These are phyloP conservation scores for Penaeus indicus DNA, from an alignment of 1,140 invertebrate genomes.

Conservation along the genomic window DNA sequence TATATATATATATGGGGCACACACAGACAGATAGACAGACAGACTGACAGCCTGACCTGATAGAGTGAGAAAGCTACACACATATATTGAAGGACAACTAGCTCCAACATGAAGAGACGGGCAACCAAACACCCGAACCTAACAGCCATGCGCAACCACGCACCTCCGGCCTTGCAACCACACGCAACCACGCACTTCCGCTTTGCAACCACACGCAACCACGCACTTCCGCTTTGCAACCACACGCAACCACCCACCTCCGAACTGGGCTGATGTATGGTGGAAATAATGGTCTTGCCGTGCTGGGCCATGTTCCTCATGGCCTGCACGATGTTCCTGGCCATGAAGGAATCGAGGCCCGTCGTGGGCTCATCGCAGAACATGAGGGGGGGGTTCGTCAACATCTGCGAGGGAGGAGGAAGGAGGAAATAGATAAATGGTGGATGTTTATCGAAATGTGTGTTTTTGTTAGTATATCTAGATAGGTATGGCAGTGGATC, in stretches of 20 bases:
- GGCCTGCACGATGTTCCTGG: constrained; percentile 70
- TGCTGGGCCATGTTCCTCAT: constrained; percentile 75
- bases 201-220: no score
- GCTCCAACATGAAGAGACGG: no score
- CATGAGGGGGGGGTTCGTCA: constrained; percentile 93
- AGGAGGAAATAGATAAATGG: no score
- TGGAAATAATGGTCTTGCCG: constrained; percentile 92
- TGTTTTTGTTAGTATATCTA: no score
- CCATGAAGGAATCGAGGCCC: constrained; percentile 88
- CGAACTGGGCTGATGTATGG: constrained; percentile 75
- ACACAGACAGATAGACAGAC: no score
- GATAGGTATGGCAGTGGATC: no score
- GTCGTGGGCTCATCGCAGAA: constrained; percentile 82
- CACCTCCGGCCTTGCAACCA: neutral
- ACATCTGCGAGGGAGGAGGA: constrained; percentile 74
- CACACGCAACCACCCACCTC: neutral
- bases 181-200: neutral
- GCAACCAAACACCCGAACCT: no score
- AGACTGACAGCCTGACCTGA: no score
- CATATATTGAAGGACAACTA: no score
- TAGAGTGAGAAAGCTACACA: no score
- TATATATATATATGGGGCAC: no score
- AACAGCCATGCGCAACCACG: neutral
- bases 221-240: neutral
- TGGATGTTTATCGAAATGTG: no score